A percentile compares a stretch with the other conserved stretches of the same genome.
These are phyloP conservation scores for Calcarius lapponicus DNA, from an alignment of 2,797 vertebrate genomes.

Conservation along the genomic window DNA sequence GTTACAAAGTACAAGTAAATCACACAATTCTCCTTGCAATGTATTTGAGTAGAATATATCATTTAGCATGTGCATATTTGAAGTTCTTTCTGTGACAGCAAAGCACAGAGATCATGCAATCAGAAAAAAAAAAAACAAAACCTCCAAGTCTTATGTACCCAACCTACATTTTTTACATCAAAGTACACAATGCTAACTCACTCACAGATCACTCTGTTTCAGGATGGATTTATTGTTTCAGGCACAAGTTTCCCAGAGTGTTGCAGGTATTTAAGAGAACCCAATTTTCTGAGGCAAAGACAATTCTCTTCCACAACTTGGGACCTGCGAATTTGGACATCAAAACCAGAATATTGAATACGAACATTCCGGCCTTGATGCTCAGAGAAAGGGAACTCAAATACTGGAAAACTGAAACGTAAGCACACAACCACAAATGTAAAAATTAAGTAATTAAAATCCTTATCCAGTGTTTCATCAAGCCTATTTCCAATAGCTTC, in stretches of 20 bases:
- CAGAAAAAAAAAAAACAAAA: background rate
- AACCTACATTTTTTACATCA: background rate
- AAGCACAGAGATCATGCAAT: background rate
- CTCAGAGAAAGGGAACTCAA: background rate
- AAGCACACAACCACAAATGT: background rate
- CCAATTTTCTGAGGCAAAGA: background rate
- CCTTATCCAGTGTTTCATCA: accelerated
- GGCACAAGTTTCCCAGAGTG: background rate
- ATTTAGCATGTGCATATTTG: background rate
- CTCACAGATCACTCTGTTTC: background rate
- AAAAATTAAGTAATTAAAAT: background rate
- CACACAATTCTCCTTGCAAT: background rate
- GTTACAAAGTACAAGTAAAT: constrained; percentile 22
- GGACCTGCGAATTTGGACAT: background rate
- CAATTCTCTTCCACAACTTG: background rate
- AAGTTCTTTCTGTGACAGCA: background rate
- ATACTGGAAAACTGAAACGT: background rate
- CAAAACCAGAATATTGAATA: background rate
- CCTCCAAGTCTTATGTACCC: background rate
- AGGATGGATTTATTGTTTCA: background rate
- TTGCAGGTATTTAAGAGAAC: background rate
- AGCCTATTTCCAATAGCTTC: background rate
- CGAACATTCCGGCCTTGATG: background rate
- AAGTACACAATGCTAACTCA: background rate
- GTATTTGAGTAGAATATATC: background rate